A percentile compares a stretch with the other conserved stretches of the same genome.
Conservation (phyloP, 2,797 vertebrate genomes). For the Graptemys geographica region DNA sequence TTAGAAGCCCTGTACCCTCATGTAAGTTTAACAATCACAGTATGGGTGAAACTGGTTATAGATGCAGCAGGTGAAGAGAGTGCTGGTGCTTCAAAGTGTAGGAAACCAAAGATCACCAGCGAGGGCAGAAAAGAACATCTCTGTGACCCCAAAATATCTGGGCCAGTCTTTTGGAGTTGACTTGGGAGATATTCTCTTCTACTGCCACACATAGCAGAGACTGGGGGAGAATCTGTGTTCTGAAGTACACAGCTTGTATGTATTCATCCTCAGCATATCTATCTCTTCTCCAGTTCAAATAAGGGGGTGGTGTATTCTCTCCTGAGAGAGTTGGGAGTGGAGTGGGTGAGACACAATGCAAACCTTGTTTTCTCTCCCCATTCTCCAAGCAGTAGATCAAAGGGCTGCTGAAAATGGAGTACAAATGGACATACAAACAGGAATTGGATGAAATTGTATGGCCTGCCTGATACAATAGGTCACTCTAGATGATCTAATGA, state of each 20-base stretch:
- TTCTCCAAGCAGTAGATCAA: conserved; percentile 19
- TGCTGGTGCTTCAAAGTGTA: background rate
- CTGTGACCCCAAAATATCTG: background rate
- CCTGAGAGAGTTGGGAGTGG: background rate
- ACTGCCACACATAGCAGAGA: background rate
- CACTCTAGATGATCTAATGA: background rate
- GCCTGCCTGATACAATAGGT: background rate
- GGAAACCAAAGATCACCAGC: background rate
- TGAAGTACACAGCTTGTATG: background rate
- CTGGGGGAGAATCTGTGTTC: background rate
- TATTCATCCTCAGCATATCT: background rate
- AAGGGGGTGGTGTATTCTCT: background rate
- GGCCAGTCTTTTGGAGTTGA: background rate
- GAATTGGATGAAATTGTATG: background rate
- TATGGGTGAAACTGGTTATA: background rate
- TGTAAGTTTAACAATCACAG: background rate
- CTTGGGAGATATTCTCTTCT: background rate
- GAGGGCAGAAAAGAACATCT: background rate
- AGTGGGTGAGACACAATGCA: background rate
- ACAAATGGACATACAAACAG: background rate
- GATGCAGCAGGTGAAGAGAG: background rate
- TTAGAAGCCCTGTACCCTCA: background rate
- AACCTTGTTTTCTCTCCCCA: background rate
- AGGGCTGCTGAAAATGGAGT: background rate
- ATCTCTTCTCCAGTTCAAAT: background rate